Evolutionary conservation across 2,797 vertebrate genomes (phyloP).

Genomic region (Neopelma chrysocephalum): DNA sequence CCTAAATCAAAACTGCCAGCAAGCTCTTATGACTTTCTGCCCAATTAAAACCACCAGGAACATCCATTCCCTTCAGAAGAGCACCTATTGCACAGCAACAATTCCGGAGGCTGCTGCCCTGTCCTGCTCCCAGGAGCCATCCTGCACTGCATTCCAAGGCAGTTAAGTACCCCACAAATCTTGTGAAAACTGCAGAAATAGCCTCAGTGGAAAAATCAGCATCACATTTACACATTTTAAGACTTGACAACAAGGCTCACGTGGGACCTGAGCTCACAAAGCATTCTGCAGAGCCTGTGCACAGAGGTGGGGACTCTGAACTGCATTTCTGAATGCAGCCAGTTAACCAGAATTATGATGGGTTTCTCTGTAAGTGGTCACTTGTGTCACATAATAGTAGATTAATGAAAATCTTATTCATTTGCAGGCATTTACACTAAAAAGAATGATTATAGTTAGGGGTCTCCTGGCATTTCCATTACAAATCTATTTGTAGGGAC

Average conservation of each 20-base stretch:
- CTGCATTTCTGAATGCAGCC: not conserved
- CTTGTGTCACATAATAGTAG: constrained; percentile 6
- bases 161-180: not conserved
- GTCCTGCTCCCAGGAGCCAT: not conserved
- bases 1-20: not conserved
- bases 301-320: not conserved
- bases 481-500: not conserved
- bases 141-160: not conserved
- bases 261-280: not conserved
- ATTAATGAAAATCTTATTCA: constrained; percentile 36
- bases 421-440: constrained; percentile 38
- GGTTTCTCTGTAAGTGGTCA: constrained; percentile 15
- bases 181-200: not conserved
- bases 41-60: not conserved
- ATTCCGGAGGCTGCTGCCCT: not conserved
- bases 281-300: not conserved
- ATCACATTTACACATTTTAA: not conserved
- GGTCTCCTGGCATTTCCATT: not conserved
- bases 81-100: not conserved
- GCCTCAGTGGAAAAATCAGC: not conserved
- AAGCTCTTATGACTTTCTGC: not conserved
- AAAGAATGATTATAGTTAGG: not conserved
- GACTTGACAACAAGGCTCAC: not conserved
- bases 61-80: not conserved
- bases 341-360: not conserved